A percentile compares a stretch with the other conserved stretches of the same genome.
Evolutionary conservation across 2,113 vertebrate species (phyloP).

Genomic region (Erpornis zantholeuca): DNA sequence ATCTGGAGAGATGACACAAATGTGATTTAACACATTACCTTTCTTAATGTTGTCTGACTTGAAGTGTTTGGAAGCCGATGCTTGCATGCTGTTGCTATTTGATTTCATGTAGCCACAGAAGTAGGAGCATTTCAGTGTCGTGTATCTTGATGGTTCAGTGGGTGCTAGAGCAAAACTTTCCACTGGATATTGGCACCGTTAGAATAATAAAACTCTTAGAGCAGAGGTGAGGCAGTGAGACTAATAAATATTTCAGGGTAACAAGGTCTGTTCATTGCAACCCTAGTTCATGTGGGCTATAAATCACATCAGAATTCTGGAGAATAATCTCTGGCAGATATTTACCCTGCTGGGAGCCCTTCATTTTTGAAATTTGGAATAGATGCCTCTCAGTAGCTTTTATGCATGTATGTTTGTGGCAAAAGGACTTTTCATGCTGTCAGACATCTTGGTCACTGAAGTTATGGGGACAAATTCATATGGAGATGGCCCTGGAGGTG

Average conservation of each 20-base stretch:
- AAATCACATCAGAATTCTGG: neutral
- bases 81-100: neutral
- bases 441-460: neutral
- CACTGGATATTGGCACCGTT: neutral
- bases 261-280: neutral
- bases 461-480: neutral
- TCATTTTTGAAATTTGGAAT: neutral
- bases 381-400: neutral
- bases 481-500: neutral
- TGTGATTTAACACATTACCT: neutral
- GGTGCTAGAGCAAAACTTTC: neutral
- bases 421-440: neutral
- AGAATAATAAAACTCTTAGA: neutral
- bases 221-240: neutral
- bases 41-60: neutral
- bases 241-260: neutral
- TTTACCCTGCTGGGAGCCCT: neutral
- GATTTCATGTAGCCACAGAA: neutral
- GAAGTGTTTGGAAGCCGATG: neutral
- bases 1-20: neutral
- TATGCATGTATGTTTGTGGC: rapidly evolving
- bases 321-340: neutral
- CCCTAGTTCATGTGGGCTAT: neutral
- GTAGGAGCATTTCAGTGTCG: rapidly evolving
- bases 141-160: neutral